Percentiles rank a stretch among this genome's conserved stretches.
These are phyloP conservation scores for Thalassarche chlororhynchos DNA, from an alignment of 2,113 vertebrate genomes.

Conservation along the genomic window DNA sequence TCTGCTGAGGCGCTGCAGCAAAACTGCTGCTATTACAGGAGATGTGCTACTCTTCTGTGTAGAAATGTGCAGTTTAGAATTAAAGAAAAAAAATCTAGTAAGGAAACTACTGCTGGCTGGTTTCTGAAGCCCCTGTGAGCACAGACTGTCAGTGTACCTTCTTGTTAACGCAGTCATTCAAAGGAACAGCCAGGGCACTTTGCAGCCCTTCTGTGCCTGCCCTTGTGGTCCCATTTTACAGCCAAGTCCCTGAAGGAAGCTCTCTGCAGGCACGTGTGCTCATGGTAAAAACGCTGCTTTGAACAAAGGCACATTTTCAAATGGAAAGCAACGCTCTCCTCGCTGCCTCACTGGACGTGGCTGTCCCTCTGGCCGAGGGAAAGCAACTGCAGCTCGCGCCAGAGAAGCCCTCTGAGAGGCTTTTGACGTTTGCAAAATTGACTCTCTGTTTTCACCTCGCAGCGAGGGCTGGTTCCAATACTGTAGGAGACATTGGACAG, in stretches of 20 bases:
- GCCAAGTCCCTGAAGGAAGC: background rate
- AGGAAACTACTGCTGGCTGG: background rate
- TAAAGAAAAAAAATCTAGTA: background rate
- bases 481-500: background rate
- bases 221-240: background rate
- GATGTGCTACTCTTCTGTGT: background rate
- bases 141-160: background rate
- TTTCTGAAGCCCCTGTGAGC: background rate
- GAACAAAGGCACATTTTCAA: background rate
- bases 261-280: background rate
- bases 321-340: background rate
- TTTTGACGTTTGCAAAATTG: background rate
- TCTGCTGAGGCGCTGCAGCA: background rate
- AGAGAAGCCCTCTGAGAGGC: background rate
- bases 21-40: background rate
- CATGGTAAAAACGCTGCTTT: background rate
- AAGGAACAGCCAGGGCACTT: background rate
- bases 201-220: background rate
- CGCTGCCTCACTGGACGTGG: background rate
- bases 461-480: background rate
- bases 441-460: background rate
- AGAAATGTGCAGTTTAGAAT: background rate
- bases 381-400: background rate
- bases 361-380: background rate
- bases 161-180: constrained; percentile 12